Percentiles rank a stretch among this genome's conserved stretches.
Conservation (phyloP, 2,113 vertebrate species). For the Scolopax mira region DNA sequence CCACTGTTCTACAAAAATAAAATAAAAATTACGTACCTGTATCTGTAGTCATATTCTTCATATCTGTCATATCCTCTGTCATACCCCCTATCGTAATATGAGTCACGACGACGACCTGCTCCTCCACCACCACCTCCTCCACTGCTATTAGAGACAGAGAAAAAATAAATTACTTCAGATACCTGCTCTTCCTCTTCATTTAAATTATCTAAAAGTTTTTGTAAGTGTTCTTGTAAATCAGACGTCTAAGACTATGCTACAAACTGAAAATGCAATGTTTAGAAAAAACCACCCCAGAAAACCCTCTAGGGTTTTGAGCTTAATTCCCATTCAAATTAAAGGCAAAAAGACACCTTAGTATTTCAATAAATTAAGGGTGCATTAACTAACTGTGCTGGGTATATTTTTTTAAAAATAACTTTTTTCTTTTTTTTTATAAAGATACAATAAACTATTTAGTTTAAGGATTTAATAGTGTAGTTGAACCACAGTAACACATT, state of each 20-base stretch:
- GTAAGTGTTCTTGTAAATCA: background rate
- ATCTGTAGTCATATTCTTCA: slow-evolving; percentile 89
- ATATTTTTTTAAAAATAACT: background rate
- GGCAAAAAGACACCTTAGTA: background rate
- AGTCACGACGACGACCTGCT: slow-evolving; percentile 83
- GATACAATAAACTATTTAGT: background rate
- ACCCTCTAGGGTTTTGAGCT: background rate
- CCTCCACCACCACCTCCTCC: slow-evolving; percentile 77
- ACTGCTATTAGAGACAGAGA: slow-evolving; percentile 48
- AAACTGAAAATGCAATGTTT: background rate
- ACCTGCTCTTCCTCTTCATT: background rate
- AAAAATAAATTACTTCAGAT: background rate
- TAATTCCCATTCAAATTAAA: background rate
- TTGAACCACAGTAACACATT: background rate
- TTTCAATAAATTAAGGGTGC: background rate
- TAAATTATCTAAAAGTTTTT: background rate
- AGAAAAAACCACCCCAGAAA: background rate
- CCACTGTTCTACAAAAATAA: background rate
- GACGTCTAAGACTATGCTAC: background rate
- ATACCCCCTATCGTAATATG: slow-evolving; percentile 85
- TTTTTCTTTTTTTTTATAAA: background rate
- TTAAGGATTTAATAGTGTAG: background rate
- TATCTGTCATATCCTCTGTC: slow-evolving; percentile 90
- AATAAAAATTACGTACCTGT: slow-evolving; percentile 75
- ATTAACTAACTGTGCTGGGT: background rate